Conservation (phyloP, 2,888 invertebrate genomes). For the Troides oblongomaculatus region DNA sequence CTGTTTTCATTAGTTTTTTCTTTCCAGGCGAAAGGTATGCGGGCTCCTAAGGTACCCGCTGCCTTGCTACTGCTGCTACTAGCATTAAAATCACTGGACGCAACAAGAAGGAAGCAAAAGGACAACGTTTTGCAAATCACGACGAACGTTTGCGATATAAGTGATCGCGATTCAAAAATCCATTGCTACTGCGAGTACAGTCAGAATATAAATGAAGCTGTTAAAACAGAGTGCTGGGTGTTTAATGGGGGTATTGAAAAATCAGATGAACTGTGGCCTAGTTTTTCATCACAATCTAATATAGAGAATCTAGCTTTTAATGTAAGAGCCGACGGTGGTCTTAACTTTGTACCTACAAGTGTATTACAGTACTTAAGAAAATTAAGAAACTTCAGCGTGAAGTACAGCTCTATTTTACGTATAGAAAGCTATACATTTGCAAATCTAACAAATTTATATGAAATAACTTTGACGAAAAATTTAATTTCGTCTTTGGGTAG, state of each 20-base stretch:
- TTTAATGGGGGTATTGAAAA: slow-evolving; percentile 84
- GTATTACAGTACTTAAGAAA: slow-evolving; percentile 83
- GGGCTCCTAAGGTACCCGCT: slow-evolving; percentile 74
- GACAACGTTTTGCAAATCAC: slow-evolving; percentile 58
- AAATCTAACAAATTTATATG: slow-evolving; percentile 84
- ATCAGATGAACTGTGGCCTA: slow-evolving; percentile 85
- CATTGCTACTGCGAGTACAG: slow-evolving; percentile 84
- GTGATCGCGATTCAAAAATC: slow-evolving; percentile 77
- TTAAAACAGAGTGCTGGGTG: slow-evolving; percentile 88
- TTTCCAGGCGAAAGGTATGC: slow-evolving; percentile 75
- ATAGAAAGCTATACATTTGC: slow-evolving; percentile 86
- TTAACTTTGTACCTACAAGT: slow-evolving; percentile 87
- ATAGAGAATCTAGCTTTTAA: slow-evolving; percentile 85
- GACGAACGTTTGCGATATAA: slow-evolving; percentile 79
- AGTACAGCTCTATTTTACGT: slow-evolving; percentile 85
- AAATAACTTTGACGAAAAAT: slow-evolving; percentile 85
- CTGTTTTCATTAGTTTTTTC: not conserved
- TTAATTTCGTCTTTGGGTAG: slow-evolving; percentile 83
- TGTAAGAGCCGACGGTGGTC: slow-evolving; percentile 83
- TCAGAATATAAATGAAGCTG: slow-evolving; percentile 78
- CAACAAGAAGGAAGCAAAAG: slow-evolving; percentile 70
- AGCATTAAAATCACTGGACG: slow-evolving; percentile 71
- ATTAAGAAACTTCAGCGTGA: slow-evolving; percentile 84
- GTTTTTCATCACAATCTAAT: slow-evolving; percentile 85
- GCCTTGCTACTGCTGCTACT: slow-evolving; percentile 75